phyloP scores from a whole-genome alignment of 2,888 invertebrate genomes.

The Hesperia comma region DNA sequence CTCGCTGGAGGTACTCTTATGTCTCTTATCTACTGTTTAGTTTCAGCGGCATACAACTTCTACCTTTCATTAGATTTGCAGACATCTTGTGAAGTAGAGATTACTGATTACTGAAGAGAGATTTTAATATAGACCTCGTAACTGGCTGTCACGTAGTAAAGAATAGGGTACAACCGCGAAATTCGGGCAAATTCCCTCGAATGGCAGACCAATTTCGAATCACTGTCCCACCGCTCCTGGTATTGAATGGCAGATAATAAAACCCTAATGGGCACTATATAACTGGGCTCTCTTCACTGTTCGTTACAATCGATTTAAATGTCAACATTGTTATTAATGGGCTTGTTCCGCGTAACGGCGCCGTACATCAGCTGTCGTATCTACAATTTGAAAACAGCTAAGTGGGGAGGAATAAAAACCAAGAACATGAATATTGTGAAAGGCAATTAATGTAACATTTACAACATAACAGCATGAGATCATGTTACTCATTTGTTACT shows the following conservation, averaged over 20 bases:
- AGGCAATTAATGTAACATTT: background rate
- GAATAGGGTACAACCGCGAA: no score
- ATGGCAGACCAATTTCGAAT: background rate
- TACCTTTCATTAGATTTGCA: background rate
- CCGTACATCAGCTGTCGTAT: constrained; percentile 17
- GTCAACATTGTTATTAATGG: constrained; percentile 42
- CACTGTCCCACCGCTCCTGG: background rate
- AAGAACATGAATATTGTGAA: background rate
- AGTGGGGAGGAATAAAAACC: constrained; percentile 13
- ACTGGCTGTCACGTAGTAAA: no score
- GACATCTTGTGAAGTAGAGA: background rate
- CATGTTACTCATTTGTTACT: no score
- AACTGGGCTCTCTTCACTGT: constrained; percentile 10
- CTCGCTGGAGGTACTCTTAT: background rate
- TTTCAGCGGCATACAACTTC: constrained; percentile 2
- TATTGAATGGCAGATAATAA: background rate
- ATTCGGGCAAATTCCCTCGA: background rate
- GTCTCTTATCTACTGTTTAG: background rate
- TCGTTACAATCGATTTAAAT: constrained; percentile 41
- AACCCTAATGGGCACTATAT: constrained; percentile 15
- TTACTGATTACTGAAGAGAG: no score
- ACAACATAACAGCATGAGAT: no score
- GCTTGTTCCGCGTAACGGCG: constrained; percentile 27
- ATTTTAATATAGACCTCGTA: no score
- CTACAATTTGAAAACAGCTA: constrained; percentile 20